Percentiles rank a stretch among this genome's conserved stretches.
Evolutionary conservation across 2,113 vertebrate species (phyloP).

Genomic region (Trichechus manatus): DNA sequence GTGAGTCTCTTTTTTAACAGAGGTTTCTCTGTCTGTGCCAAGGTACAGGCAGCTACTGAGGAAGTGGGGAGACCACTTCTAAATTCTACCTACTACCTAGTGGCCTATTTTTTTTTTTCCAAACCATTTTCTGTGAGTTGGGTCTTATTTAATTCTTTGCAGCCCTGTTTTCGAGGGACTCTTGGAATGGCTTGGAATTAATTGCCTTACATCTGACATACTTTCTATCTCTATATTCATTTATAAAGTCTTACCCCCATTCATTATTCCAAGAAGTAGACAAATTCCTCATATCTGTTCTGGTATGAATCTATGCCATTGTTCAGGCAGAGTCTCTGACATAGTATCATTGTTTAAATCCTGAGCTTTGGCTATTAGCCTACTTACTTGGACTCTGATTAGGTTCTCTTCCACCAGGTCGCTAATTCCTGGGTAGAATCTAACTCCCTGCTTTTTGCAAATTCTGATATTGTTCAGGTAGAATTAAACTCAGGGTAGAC

Average conservation of each 20-base stretch:
- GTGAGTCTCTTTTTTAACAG: neutral
- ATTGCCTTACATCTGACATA: neutral
- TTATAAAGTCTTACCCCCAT: neutral
- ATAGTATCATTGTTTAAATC: neutral
- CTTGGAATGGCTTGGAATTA: neutral
- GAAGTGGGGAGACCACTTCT: neutral
- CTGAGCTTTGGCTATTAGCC: neutral
- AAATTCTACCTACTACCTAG: neutral
- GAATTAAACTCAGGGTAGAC: slow-evolving; percentile 5
- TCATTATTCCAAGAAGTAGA: neutral
- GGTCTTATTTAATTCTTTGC: neutral
- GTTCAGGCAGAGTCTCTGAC: neutral
- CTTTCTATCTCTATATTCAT: neutral
- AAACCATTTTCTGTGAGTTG: neutral
- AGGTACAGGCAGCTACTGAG: neutral
- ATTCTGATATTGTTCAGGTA: neutral
- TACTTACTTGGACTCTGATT: neutral
- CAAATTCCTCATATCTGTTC: neutral
- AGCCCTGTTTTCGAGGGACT: neutral
- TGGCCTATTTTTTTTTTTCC: neutral
- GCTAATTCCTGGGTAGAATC: neutral
- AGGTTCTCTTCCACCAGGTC: neutral
- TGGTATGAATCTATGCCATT: neutral
- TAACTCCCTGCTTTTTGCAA: neutral
- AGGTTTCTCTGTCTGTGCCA: neutral